Percentiles rank a stretch among this genome's conserved stretches.
Conservation (phyloP, 2,113 vertebrate species). For the Hypomesus transpacificus region DNA sequence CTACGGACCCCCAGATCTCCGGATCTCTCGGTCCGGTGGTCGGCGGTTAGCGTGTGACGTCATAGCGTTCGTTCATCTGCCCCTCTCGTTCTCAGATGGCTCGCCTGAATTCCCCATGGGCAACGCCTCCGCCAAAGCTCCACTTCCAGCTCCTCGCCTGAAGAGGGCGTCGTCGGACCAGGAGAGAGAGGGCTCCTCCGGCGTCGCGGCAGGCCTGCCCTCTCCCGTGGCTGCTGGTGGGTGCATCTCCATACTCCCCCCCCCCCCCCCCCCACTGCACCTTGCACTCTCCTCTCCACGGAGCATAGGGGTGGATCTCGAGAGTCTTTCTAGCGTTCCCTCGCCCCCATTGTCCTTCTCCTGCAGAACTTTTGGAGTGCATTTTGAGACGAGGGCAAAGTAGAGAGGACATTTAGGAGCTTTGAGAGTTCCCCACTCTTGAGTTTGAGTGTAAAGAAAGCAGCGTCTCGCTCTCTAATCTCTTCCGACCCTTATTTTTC, state of each 20-base stretch:
- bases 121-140: slow-evolving; percentile 66
- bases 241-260: slow-evolving; percentile 2
- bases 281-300: too few species aligned
- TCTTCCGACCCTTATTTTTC: neutral
- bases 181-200: slow-evolving; percentile 69
- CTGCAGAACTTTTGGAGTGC: too few species aligned
- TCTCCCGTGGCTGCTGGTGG: slow-evolving; percentile 37
- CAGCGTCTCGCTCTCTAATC: neutral
- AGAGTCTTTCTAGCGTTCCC: too few species aligned
- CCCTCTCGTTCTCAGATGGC: slow-evolving; percentile 68
- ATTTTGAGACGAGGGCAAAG: too few species aligned
- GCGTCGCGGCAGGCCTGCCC: slow-evolving; percentile 14
- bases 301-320: too few species aligned
- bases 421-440: too few species aligned
- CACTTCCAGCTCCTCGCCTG: slow-evolving; percentile 77
- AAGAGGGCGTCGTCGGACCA: slow-evolving; percentile 80
- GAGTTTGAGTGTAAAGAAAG: neutral
- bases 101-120: slow-evolving; percentile 67
- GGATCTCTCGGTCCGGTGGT: neutral
- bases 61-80: neutral
- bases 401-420: too few species aligned
- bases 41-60: neutral
- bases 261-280: too few species aligned
- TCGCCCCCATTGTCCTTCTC: too few species aligned
- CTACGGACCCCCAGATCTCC: too few species aligned